A percentile compares a stretch with the other conserved stretches of the same genome.
phyloP scores from a whole-genome alignment of 2,113 vertebrate genomes.

The Macroglossus sobrinus region DNA sequence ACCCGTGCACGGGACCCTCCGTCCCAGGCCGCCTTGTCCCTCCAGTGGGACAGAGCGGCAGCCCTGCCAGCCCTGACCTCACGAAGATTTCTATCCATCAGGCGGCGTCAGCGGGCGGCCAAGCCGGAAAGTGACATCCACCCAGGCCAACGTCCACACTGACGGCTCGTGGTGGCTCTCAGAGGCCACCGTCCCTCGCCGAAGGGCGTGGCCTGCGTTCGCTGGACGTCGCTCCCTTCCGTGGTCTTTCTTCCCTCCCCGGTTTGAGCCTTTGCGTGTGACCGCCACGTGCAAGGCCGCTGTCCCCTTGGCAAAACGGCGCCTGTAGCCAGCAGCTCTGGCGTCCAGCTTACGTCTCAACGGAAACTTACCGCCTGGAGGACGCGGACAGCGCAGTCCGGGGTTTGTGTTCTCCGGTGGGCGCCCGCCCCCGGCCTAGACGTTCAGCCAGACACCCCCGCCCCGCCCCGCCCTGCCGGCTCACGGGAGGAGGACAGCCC shows the following conservation, averaged over 20 bases:
- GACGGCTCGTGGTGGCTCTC: fast-evolving
- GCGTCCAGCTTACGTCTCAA: fast-evolving
- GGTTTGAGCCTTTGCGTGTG: fast-evolving
- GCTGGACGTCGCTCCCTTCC: fast-evolving
- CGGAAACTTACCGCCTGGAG: fast-evolving
- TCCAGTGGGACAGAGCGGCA: no score
- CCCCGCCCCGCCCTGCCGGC: fast-evolving
- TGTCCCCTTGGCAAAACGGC: background rate
- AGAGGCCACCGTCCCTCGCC: background rate
- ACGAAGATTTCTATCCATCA: fast-evolving
- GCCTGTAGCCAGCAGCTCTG: background rate
- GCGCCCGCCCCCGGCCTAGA: fast-evolving
- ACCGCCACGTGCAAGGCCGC: fast-evolving
- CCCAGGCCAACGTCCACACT: fast-evolving
- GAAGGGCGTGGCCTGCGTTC: fast-evolving
- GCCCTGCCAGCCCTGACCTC: background rate
- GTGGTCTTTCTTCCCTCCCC: fast-evolving
- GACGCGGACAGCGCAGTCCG: fast-evolving
- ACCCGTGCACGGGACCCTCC: no score
- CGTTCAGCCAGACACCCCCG: no score
- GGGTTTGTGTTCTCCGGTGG: fast-evolving
- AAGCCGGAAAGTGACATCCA: background rate
- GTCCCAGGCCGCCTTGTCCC: background rate
- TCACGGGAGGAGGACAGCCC: fast-evolving
- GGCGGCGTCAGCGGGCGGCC: background rate